phyloP scores from a whole-genome alignment of 2,888 invertebrate species.

The Ptilodon capucinus region DNA sequence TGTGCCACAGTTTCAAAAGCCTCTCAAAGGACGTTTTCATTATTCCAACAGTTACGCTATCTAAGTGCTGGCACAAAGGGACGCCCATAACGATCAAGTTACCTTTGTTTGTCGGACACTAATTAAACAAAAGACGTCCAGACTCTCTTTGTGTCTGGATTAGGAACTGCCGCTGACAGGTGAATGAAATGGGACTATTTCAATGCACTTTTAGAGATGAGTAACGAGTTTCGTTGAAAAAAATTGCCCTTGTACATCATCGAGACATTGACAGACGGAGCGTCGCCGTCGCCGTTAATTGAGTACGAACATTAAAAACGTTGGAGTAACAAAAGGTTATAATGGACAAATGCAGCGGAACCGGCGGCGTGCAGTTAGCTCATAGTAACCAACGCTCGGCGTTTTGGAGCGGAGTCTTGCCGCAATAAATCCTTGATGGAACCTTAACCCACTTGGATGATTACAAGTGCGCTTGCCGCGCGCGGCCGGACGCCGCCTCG shows the following conservation, averaged over 20 bases:
- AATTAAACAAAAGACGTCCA: constrained; percentile 76
- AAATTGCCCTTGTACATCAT: constrained; percentile 47
- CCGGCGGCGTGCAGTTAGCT: constrained; percentile 74
- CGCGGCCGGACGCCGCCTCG: constrained; percentile 52
- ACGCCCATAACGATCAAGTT: constrained; percentile 69
- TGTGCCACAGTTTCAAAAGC: constrained; percentile 63
- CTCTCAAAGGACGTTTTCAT: constrained; percentile 68
- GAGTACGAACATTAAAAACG: constrained; percentile 33
- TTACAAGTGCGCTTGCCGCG: constrained; percentile 70
- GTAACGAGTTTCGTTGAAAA: constrained; percentile 30
- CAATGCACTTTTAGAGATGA: constrained; percentile 27
- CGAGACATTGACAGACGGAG: constrained; percentile 52
- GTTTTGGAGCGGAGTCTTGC: constrained; percentile 82
- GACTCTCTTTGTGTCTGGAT: constrained; percentile 49
- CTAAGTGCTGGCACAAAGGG: constrained; percentile 62
- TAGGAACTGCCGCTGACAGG: constrained; percentile 55
- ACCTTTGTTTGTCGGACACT: constrained; percentile 72
- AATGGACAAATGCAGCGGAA: constrained; percentile 76
- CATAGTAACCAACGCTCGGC: constrained; percentile 73
- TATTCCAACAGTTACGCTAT: constrained; percentile 60
- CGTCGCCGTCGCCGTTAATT: constrained; percentile 64
- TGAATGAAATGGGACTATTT: constrained; percentile 53
- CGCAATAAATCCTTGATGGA: constrained; percentile 82
- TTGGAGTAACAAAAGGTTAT: constrained; percentile 55
- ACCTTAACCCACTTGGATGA: constrained; percentile 82